Evolutionary conservation across 2,797 vertebrate genomes (phyloP).

Genomic region (Ceryle rudis): DNA sequence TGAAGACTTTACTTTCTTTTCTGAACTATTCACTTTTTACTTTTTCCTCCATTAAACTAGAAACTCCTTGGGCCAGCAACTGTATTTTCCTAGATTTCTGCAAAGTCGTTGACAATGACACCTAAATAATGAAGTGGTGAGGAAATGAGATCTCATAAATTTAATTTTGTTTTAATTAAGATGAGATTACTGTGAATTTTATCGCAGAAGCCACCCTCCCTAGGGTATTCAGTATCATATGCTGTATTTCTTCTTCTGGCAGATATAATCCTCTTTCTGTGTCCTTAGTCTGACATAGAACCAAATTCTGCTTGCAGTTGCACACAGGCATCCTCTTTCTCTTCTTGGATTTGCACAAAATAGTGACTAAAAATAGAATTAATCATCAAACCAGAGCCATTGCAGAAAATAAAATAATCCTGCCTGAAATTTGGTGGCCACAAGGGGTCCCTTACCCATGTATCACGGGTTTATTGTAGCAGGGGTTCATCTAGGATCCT

Average conservation of each 20-base stretch:
- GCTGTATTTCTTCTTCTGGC: slow-evolving; percentile 10
- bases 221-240: slow-evolving; percentile 7
- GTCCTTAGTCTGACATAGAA: slow-evolving; percentile 34
- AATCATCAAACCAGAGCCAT: not conserved
- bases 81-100: not conserved
- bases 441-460: not conserved
- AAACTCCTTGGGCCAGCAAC: not conserved
- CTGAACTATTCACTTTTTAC: not conserved
- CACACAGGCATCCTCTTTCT: slow-evolving; percentile 18
- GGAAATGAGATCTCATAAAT: slow-evolving; percentile 25
- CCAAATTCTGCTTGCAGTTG: slow-evolving; percentile 12
- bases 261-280: slow-evolving; percentile 44
- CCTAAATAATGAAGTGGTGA: not conserved
- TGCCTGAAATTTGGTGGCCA: not conserved
- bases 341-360: slow-evolving; percentile 37
- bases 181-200: slow-evolving; percentile 51
- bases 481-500: not conserved
- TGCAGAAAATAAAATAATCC: slow-evolving; percentile 5
- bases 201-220: slow-evolving; percentile 11
- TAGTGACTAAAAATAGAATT: slow-evolving; percentile 38
- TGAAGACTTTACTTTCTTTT: not conserved
- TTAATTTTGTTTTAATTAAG: slow-evolving; percentile 67
- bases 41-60: not conserved
- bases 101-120: not conserved
- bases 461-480: not conserved